phyloP scores from a whole-genome alignment of 2,888 invertebrate genomes.

The Drosophila formosana region DNA sequence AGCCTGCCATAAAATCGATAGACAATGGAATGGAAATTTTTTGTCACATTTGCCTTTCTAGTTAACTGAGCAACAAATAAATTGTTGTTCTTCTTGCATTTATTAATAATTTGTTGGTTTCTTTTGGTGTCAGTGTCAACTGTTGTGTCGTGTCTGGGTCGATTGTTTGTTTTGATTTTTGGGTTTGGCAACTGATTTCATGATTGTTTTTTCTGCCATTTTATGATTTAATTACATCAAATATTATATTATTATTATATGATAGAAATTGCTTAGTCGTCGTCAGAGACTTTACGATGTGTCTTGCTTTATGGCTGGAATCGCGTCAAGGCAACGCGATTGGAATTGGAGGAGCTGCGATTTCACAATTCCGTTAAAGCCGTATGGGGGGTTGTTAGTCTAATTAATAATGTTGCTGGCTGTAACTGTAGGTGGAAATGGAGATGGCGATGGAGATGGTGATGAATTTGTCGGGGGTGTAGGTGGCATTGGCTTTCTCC shows the following conservation, averaged over 20 bases:
- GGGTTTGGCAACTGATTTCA: conserved; percentile 71
- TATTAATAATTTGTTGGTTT: conserved; percentile 15
- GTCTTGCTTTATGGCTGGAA: conserved; percentile 47
- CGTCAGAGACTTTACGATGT: conserved; percentile 63
- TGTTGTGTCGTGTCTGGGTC: conserved; percentile 55
- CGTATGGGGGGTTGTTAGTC: conserved; percentile 62
- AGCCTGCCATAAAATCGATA: conserved; percentile 61
- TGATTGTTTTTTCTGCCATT: conserved; percentile 44
- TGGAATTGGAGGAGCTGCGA: conserved; percentile 30
- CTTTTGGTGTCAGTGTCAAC: conserved; percentile 76
- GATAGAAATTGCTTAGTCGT: conserved; percentile 39
- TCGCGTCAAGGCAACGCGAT: conserved; percentile 30
- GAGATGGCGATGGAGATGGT: not conserved
- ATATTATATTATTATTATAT: conserved; percentile 60
- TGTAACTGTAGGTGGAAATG: conserved; percentile 1
- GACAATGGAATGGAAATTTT: conserved; percentile 68
- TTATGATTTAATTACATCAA: conserved; percentile 77
- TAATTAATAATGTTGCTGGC: conserved; percentile 67
- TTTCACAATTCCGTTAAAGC: conserved; percentile 59
- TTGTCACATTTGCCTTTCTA: conserved; percentile 37
- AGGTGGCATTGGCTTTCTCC: conserved; percentile 75
- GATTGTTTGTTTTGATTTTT: conserved; percentile 55
- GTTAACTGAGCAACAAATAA: conserved; percentile 20
- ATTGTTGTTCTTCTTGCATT: conserved; percentile 3
- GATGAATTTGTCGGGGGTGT: conserved; percentile 25